Base-by-base conservation (phyloP, 2,113 vertebrate genomes). In the Dinomys branickii region DNA sequence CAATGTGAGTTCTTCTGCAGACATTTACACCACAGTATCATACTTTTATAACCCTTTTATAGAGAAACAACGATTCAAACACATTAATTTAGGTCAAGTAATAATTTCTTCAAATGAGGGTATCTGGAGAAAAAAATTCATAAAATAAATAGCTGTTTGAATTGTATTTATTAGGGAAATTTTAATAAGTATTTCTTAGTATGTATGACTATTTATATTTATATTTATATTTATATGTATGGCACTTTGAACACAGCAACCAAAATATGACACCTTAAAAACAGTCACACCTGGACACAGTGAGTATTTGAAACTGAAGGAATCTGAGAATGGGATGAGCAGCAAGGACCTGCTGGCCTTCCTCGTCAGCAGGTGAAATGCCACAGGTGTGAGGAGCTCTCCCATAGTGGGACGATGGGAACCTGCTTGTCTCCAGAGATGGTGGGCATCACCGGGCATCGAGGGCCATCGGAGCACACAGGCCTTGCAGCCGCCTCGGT, bases 111-210 rank as follows among this genome's bases (percentile, higher is more conserved):
- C 14, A 69, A 82, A 91, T 71, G 41, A 94, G 22, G 22, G 52
- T n/a, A 78, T 61, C 16, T 52, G 28, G 20, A 84, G 44, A 67
- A 35, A 47, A 69, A 81, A 84, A 30, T 38, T 38, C 16, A 61
- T 77, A 69, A 44, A 41, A 88, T 28, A 75, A 94, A 38, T 4
- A 52, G 54, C 26, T 22, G 35, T 69, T 90, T 38, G 58, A 82
- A 19, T 44, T 77, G 50, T 88, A 26, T 69, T 35, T 35, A 69
- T 87, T 28, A 83, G 47, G 44, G 71, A 17, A 88, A 83, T 59
- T 93, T 95, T 90, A 38, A 13, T 69, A 69, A 94, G 30, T 10
- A 78, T 87, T 90, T 59, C 9, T 93, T 90, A 35, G 24, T 59
- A 30, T 56, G 38, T 52, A 24, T 61, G 38, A 33, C 11, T 8